Evolutionary conservation across 2,888 invertebrate species (phyloP), one percentile per base, ranked within the genome.

Genomic region (Xestia sexstrigata): DNA sequence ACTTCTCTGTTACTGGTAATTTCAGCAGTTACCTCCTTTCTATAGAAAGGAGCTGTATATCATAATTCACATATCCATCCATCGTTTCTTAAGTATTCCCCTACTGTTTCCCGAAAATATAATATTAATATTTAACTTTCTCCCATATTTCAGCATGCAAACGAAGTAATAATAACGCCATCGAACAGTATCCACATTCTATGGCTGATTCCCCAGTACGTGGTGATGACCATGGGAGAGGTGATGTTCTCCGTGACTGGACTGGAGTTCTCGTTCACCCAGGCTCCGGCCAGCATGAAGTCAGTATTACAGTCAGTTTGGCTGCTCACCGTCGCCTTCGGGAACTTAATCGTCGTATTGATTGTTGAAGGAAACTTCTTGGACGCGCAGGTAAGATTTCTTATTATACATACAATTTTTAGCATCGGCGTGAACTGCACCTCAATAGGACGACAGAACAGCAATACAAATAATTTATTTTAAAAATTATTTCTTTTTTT

Each of bases 161-260:
- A 94, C 17, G 86, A 91, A 76, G 89, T 97, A 20, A 93, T 91
- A 9, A 96, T 98, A 47, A 98, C 98, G 0, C 95, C 97, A 4
- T 97, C 98, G 0, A 99, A 98, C 93, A 97, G 97, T 1, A 93
- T 99, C 3, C 98, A 98, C 89, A 98, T 99, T 91, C 93, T 98
- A 8, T 98, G 98, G 98, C 97, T 99, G 90, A 92, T 99, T 35
- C 99, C 99, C 0, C 99, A 99, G 93, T 99, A 99, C 92, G 95
- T 99, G 70, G 97, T 99, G 26, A 98, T 99, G 90, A 99, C 99
- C 0, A 97, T 98, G 90, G 99, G 98, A 0, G 99, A 99, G 95
- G 98, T 99, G 63, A 98, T 99, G 98, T 99, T 99, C 94, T 99
- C 99, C 0, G 98, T 99, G 45, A 99, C 99, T 0, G 99, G 99